Conservation (phyloP, 2,113 vertebrate species). For the Notarius lentiginosus region DNA sequence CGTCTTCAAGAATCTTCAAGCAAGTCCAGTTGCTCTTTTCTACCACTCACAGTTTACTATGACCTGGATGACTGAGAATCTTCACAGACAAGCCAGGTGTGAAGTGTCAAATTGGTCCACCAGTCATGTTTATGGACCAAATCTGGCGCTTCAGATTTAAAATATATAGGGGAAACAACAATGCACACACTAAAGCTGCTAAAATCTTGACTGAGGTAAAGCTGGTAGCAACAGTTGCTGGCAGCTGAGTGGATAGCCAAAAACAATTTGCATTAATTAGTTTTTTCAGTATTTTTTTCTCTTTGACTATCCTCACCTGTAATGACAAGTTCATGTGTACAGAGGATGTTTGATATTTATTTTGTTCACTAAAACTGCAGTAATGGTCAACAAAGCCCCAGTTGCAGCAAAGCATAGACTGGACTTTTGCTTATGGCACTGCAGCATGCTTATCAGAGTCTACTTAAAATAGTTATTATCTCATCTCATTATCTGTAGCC, state of each 20-base stretch:
- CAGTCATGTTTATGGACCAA: background rate
- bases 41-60: no score
- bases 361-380: background rate
- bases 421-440: background rate
- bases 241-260: background rate
- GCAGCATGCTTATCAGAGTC: constrained; percentile 9
- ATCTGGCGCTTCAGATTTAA: background rate
- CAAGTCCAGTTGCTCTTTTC: no score
- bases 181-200: background rate
- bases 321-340: background rate
- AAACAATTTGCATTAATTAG: background rate
- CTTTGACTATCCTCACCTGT: background rate
- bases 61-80: no score
- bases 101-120: background rate
- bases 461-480: background rate
- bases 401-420: background rate
- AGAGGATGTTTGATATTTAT: background rate
- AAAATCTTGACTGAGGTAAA: background rate
- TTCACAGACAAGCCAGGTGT: background rate
- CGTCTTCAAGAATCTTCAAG: no score
- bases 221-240: background rate
- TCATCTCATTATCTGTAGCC: no score
- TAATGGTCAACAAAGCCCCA: background rate
- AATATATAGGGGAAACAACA: background rate
- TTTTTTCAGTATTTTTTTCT: background rate